phyloP scores from a whole-genome alignment of 2,888 invertebrate genomes.

The Unio delphinus region DNA sequence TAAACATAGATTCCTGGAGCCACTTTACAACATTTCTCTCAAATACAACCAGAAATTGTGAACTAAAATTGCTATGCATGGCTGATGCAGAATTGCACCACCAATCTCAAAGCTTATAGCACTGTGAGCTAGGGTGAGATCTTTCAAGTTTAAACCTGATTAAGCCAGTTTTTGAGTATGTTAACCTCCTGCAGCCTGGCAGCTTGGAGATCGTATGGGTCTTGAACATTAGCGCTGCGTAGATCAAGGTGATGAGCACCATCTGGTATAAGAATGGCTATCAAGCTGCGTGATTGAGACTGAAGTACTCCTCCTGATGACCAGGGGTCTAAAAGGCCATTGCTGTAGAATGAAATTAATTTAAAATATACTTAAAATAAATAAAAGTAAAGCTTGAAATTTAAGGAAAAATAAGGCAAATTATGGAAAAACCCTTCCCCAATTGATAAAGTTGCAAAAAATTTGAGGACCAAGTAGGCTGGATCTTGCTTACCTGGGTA shows the following conservation, averaged over 20 bases:
- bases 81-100: too few relatives aligned
- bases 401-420: background rate
- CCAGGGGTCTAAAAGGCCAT: constrained; percentile 74
- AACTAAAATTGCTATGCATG: too few relatives aligned
- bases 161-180: constrained; percentile 63
- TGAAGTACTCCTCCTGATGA: constrained; percentile 71
- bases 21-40: too few relatives aligned
- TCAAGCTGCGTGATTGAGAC: constrained; percentile 57
- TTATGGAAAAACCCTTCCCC: too few relatives aligned
- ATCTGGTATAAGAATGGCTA: constrained; percentile 69
- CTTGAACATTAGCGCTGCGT: constrained; percentile 69
- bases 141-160: constrained; percentile 6
- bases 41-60: too few relatives aligned
- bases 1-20: too few relatives aligned
- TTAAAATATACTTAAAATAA: constrained; percentile 1
- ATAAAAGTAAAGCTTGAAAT: too few relatives aligned
- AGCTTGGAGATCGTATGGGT: constrained; percentile 67
- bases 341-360: constrained; percentile 57
- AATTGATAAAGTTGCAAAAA: too few relatives aligned
- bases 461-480: too few relatives aligned
- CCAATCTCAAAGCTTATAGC: too few relatives aligned
- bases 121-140: background rate
- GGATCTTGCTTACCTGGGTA: too few relatives aligned
- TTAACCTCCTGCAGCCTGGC: constrained; percentile 63
- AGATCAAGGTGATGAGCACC: constrained; percentile 74